phyloP scores from a whole-genome alignment of 2,113 vertebrate species.

The Tamias sibiricus region DNA sequence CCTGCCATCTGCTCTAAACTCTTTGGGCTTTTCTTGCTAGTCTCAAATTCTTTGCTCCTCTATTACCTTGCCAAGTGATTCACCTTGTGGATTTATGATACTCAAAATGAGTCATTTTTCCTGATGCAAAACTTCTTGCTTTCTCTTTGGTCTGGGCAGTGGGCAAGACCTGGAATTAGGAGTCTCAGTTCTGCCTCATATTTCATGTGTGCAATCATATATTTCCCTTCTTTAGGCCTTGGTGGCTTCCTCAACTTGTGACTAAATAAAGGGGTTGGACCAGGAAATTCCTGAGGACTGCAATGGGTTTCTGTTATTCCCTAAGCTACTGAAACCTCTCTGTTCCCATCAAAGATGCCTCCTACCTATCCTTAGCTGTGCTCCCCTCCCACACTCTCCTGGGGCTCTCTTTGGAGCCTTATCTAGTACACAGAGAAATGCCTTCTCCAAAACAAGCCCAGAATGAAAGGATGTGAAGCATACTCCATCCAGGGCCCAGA shows the following conservation, averaged over 20 bases:
- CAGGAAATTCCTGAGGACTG: background rate
- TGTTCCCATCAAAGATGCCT: background rate
- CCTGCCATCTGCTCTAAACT: background rate
- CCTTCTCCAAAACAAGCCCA: slow-evolving; percentile 15
- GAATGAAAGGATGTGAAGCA: slow-evolving; percentile 2
- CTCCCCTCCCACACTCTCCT: background rate
- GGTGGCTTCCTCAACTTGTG: background rate
- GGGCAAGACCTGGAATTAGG: background rate
- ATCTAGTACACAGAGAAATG: background rate
- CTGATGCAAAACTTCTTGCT: background rate
- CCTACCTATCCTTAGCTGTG: background rate
- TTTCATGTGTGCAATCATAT: background rate
- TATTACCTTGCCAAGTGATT: background rate
- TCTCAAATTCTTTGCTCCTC: background rate
- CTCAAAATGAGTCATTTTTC: background rate
- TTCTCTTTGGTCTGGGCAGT: background rate
- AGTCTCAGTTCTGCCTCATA: background rate
- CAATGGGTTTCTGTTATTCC: background rate
- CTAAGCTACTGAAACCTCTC: background rate
- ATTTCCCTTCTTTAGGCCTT: background rate
- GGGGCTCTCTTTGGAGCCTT: background rate
- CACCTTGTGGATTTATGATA: background rate
- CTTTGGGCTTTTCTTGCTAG: background rate
- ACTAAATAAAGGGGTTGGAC: background rate
- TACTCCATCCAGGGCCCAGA: background rate